Percentiles rank a stretch among this genome's conserved stretches.
Evolutionary conservation across 2,113 vertebrate species (phyloP).

Genomic region (Rhinichthys klamathensis): DNA sequence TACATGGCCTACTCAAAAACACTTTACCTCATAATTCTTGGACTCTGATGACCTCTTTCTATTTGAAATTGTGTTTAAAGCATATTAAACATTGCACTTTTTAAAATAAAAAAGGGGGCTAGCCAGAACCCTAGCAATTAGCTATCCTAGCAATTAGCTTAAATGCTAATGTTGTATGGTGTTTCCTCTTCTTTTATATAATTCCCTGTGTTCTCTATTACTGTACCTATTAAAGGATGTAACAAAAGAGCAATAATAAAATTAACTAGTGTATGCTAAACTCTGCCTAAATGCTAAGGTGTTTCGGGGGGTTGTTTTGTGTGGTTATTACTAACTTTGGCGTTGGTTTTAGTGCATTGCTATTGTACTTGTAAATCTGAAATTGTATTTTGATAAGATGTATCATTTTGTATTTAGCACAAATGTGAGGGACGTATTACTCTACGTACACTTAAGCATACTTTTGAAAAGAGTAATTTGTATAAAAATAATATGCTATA

Average conservation of each 20-base stretch:
- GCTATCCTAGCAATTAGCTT: background rate
- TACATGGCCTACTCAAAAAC: slow-evolving; percentile 25
- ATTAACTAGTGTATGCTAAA: too few relatives aligned
- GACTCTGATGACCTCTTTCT: background rate
- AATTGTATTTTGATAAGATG: too few relatives aligned
- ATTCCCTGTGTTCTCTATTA: background rate
- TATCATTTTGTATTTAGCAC: background rate
- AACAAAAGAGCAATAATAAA: background rate
- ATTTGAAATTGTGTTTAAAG: background rate
- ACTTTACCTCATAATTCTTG: background rate
- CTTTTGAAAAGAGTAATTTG: background rate
- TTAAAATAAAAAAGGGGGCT: too few relatives aligned
- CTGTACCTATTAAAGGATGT: background rate
- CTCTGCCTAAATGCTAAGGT: too few relatives aligned
- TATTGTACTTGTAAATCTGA: too few relatives aligned
- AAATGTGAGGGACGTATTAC: background rate
- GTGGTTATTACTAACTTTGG: too few relatives aligned
- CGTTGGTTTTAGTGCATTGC: too few relatives aligned
- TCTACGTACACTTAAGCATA: background rate
- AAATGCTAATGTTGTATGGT: background rate
- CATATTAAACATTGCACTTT: background rate
- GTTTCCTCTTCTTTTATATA: background rate
- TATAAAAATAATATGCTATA: background rate
- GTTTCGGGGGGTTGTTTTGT: too few relatives aligned
- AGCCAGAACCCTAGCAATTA: background rate